Conservation (phyloP, 2,797 vertebrate genomes). For the Centropyge bicolor region DNA sequence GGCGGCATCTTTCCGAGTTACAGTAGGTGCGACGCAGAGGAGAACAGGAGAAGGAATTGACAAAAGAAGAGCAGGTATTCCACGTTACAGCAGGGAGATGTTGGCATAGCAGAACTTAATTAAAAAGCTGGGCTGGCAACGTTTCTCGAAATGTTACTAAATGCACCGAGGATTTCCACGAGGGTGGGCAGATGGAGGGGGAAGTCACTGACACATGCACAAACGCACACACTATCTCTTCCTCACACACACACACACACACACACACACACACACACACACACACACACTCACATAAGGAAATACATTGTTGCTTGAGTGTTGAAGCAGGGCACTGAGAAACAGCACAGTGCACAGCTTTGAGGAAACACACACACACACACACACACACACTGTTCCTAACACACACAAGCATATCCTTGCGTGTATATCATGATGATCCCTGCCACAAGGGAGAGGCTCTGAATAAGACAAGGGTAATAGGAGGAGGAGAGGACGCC, state of each 20-base stretch:
- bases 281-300: slow-evolving; percentile 11
- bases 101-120: slow-evolving; percentile 78
- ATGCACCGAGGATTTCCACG: slow-evolving; percentile 56
- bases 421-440: slow-evolving; percentile 73
- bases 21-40: slow-evolving; percentile 64
- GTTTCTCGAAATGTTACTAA: slow-evolving; percentile 76
- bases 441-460: slow-evolving; percentile 61
- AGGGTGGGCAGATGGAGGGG: slow-evolving; percentile 64
- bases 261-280: not conserved
- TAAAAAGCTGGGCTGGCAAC: slow-evolving; percentile 77
- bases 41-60: slow-evolving; percentile 74
- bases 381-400: slow-evolving; percentile 27
- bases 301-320: slow-evolving; percentile 62
- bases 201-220: slow-evolving; percentile 38
- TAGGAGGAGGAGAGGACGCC: slow-evolving; percentile 59
- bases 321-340: slow-evolving; percentile 41
- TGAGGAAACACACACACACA: slow-evolving; percentile 41
- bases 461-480: slow-evolving; percentile 70
- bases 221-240: not conserved
- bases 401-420: slow-evolving; percentile 50
- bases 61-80: slow-evolving; percentile 78
- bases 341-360: slow-evolving; percentile 33
- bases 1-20: slow-evolving; percentile 78
- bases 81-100: slow-evolving; percentile 72
- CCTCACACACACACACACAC: not conserved